These are phyloP conservation scores for Nanorana parkeri DNA, from an alignment of 2,113 vertebrate genomes.

Conservation along the genomic window DNA sequence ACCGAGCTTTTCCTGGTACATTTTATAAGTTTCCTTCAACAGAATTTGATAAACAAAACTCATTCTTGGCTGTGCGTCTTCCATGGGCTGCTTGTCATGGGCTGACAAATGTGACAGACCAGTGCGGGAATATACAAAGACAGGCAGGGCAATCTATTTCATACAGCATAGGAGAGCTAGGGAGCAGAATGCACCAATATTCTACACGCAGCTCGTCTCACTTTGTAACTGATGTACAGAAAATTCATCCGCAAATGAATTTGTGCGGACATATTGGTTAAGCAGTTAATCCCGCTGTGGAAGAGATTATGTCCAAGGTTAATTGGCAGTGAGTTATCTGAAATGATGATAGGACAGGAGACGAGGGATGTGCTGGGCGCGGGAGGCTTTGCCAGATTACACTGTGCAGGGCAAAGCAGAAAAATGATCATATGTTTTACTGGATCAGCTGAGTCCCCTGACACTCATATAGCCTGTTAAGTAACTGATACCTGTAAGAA, in stretches of 20 bases:
- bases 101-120: slow-evolving; percentile 28
- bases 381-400: slow-evolving; percentile 12
- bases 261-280: slow-evolving; percentile 40
- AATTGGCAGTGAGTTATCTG: slow-evolving; percentile 48
- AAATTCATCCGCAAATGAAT: slow-evolving; percentile 21
- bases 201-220: neutral
- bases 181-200: neutral
- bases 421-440: neutral
- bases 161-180: neutral
- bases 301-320: slow-evolving; percentile 48
- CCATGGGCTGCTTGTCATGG: neutral
- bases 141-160: slow-evolving; percentile 8
- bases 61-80: neutral
- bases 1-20: neutral
- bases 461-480: neutral
- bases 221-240: neutral
- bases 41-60: neutral
- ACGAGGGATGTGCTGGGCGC: slow-evolving; percentile 12
- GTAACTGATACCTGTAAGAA: neutral
- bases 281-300: slow-evolving; percentile 44
- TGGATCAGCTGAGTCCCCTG: neutral
- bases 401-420: neutral
- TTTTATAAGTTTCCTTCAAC: neutral
- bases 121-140: slow-evolving; percentile 6
- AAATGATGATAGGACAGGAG: slow-evolving; percentile 35